Evolutionary conservation across 1,140 invertebrate genomes (phyloP).

Genomic region (Drosophila malerkotliana): DNA sequence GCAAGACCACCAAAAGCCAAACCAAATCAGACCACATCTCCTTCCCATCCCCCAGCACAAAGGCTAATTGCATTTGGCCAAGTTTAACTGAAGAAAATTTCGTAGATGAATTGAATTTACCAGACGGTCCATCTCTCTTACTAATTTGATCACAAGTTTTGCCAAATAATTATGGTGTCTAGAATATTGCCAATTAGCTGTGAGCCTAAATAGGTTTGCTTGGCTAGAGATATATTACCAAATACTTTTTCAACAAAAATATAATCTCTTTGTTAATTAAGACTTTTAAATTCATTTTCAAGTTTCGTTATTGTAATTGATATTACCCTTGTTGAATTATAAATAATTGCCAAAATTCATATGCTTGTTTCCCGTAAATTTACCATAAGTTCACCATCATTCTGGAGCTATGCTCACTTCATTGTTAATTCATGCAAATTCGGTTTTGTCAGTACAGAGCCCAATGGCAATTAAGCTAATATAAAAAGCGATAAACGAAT

Average conservation of each 20-base stretch:
- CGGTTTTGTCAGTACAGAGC: constrained; percentile 25
- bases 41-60: not conserved
- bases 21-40: constrained; percentile 20
- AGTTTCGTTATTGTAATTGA: not conserved
- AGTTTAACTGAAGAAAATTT: constrained; percentile 42
- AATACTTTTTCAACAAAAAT: not conserved
- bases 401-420: constrained; percentile 21
- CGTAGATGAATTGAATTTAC: constrained; percentile 31
- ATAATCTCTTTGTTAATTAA: not conserved
- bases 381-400: constrained; percentile 9
- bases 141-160: constrained; percentile 24
- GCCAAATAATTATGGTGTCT: not conserved
- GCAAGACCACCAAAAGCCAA: constrained; percentile 55
- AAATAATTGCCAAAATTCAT: not conserved
- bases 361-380: constrained; percentile 19
- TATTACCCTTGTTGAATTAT: not conserved
- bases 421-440: constrained; percentile 57
- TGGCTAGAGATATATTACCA: not conserved
- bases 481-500: constrained; percentile 50
- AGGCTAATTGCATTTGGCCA: constrained; percentile 68
- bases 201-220: not conserved
- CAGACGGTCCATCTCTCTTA: not conserved
- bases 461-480: constrained; percentile 50
- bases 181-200: not conserved
- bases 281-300: not conserved